Base-by-base conservation (phyloP, 2,797 vertebrate species). In the Megalops cyprinoides region DNA sequence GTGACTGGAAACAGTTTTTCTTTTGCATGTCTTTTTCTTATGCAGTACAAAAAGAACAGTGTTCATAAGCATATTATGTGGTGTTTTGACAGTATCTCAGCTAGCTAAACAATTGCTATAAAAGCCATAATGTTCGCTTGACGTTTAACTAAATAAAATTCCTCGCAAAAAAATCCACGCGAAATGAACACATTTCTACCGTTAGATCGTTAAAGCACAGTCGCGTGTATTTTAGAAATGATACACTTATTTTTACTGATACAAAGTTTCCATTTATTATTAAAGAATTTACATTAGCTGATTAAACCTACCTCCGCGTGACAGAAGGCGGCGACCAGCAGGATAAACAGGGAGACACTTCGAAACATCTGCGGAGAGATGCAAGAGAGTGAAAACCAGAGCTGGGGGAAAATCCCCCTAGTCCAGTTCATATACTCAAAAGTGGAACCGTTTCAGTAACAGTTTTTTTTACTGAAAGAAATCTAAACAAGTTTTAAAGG, bases 291-390 rank as follows among this genome's bases (percentile, higher is more conserved):
- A 4, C 12, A 56, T 71, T 0, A 42, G 67, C 42, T 48, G 49
- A 82, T 37, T 31, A 25, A 25, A 60, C 83, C 73, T 79, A 87
- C 86, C 86, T 87, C 84, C 14, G 83, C 84, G 1, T 80, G 80
- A 79, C 82, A 83, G 77, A 78, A 82, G 75, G 82, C 84, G 74
- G 80, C 12, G 34, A 76, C 65, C 73, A 85, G 82, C 10, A 83
- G 56, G 46, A 84, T 28, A 46, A 76, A 76, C 48, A 39, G 37
- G 34, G 71, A 34, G 75, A 82, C 55, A 60, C 67, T 85, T 81
- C 80, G 80, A 71, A 83, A 80, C 74, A 85, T 84, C 86, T 87
- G 79, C 12, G 49, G 48, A 74, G 42, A 51, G 49, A 37, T n/a
- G 53, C 34, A 42, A 28, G 18, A 58, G 39, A 78, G 51, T 77